Percentiles rank a stretch among this genome's conserved stretches.
phyloP scores from a whole-genome alignment of 2,797 vertebrate genomes.

The Urophycis tenuis region DNA sequence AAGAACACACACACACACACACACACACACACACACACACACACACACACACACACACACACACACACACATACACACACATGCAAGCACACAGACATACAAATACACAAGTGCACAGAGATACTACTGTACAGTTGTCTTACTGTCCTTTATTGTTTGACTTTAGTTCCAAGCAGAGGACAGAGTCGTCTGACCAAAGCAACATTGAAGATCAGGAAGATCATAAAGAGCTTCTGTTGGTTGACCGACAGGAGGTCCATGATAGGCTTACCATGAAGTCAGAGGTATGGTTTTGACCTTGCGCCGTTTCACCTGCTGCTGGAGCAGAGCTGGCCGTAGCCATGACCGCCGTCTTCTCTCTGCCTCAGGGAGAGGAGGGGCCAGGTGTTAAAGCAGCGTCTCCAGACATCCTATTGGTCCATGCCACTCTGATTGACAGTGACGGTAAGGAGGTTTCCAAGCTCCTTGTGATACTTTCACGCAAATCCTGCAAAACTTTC shows the following conservation, averaged over 20 bases:
- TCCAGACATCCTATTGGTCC: constrained; percentile 79
- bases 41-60: constrained; percentile 21
- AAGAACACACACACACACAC: background rate
- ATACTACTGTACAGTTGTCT: background rate
- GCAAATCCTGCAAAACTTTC: background rate
- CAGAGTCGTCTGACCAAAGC: accelerated
- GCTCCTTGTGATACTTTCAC: background rate
- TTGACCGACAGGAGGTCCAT: constrained; percentile 79
- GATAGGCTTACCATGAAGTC: constrained; percentile 80
- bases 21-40: constrained; percentile 18
- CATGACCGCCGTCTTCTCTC: background rate
- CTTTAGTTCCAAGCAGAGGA: constrained; percentile 31
- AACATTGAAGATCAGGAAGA: constrained; percentile 43
- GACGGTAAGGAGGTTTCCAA: constrained; percentile 57
- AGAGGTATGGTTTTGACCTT: constrained; percentile 65
- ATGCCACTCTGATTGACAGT: constrained; percentile 73
- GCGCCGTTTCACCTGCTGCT: background rate
- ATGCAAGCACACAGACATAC: background rate
- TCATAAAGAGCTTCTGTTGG: constrained; percentile 73
- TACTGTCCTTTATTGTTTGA: background rate
- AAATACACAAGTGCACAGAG: too few relatives aligned
- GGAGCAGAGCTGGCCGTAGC: background rate
- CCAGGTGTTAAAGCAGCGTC: constrained; percentile 69
- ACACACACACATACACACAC: background rate
- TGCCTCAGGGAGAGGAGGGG: constrained; percentile 47